These are phyloP conservation scores for Torymus auratus DNA, from an alignment of 2,888 invertebrate genomes.

Conservation along the genomic window DNA sequence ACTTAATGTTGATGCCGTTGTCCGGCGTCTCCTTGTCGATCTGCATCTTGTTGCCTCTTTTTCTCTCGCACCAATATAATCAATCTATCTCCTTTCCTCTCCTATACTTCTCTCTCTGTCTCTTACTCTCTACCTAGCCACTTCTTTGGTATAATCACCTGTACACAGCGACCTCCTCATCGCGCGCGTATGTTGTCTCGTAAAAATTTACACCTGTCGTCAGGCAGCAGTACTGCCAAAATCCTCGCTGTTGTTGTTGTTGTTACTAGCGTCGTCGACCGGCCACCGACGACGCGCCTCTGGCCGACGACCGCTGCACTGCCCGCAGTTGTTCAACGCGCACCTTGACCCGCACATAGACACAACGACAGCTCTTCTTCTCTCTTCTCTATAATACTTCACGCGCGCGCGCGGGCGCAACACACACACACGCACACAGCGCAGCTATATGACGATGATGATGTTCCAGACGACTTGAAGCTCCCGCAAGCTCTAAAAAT, in stretches of 20 bases:
- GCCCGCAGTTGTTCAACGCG: slow-evolving; percentile 4
- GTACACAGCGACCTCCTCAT: too few relatives aligned
- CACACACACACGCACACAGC: too few relatives aligned
- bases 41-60: slow-evolving; percentile 63
- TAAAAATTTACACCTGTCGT: too few relatives aligned
- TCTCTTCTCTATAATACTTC: not conserved
- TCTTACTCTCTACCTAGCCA: not conserved
- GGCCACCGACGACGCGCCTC: not conserved
- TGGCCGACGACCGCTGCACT: not conserved
- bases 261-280: not conserved
- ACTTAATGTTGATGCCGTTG: slow-evolving; percentile 74
- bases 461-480: too few relatives aligned
- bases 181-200: too few relatives aligned
- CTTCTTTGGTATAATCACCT: too few relatives aligned
- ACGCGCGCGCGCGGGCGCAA: too few relatives aligned
- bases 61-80: not conserved
- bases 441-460: too few relatives aligned
- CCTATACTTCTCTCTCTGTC: not conserved
- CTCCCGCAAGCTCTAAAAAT: too few relatives aligned
- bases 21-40: slow-evolving; percentile 69
- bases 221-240: too few relatives aligned
- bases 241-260: not conserved
- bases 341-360: slow-evolving; percentile 34
- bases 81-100: not conserved
- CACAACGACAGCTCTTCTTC: not conserved